A percentile compares a stretch with the other conserved stretches of the same genome.
These are phyloP conservation scores for Zoanthus sansibaricus DNA, from an alignment of 92 coral and sea anemone species.

Conservation along the genomic window DNA sequence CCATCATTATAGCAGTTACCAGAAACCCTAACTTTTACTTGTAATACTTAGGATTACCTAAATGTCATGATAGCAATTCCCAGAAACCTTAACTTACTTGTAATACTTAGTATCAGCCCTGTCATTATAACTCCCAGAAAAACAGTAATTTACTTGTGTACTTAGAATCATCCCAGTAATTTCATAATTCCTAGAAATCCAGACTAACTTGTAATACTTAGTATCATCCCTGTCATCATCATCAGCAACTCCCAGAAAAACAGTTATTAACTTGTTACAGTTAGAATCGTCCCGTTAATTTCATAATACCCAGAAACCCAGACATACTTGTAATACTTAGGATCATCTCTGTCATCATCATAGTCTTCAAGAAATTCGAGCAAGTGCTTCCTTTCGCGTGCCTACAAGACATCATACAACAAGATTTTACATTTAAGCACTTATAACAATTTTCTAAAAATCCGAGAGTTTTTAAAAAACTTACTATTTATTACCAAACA, in stretches of 20 bases:
- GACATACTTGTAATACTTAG: constrained; percentile 93
- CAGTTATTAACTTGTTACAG: no score
- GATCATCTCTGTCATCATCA: constrained; percentile 94
- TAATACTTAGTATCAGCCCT: constrained; percentile 89
- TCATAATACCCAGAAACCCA: neutral
- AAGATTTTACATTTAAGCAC: neutral
- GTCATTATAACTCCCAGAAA: constrained; percentile 52
- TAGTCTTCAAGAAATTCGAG: constrained; percentile 95
- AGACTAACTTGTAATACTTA: no score
- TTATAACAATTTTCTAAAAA: neutral
- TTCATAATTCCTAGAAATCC: no score
- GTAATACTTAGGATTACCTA: constrained; percentile 94
- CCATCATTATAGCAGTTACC: no score
- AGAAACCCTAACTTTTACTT: no score
- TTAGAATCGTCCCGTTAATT: no score
- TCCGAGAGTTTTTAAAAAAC: neutral
- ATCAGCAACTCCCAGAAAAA: no score
- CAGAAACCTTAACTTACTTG: no score
- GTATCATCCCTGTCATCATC: no score
- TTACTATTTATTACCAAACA: neutral
- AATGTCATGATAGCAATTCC: constrained; percentile 76
- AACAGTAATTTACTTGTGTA: no score
- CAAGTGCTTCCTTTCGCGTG: constrained; percentile 94
- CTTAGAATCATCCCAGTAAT: no score
- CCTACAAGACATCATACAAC: constrained; percentile 49